These are phyloP conservation scores for Hyperoplus immaculatus DNA, from an alignment of 2,797 vertebrate species.

Conservation along the genomic window DNA sequence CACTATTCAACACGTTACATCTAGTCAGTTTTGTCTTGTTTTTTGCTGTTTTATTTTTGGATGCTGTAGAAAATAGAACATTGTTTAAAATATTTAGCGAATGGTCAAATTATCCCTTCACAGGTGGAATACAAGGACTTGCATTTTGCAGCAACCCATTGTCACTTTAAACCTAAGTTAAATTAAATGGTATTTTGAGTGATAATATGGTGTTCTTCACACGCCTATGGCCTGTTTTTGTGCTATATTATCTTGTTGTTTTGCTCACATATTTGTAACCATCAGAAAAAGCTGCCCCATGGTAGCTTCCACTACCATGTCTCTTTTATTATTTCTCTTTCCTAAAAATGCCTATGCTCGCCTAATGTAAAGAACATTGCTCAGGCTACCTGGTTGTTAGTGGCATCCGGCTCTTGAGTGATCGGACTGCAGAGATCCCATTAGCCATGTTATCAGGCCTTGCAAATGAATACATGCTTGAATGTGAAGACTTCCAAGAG, in stretches of 20 bases:
- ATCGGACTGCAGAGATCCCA: constrained; percentile 35
- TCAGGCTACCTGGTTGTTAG: constrained; percentile 34
- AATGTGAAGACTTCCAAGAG: constrained; percentile 40
- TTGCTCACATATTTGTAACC: neutral
- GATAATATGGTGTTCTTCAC: neutral
- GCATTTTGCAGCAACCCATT: neutral
- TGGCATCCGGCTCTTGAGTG: constrained; percentile 37
- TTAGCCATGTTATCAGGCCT: constrained; percentile 46
- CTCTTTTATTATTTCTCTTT: neutral
- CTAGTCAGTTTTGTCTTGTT: neutral
- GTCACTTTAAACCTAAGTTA: neutral
- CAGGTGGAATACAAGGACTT: neutral
- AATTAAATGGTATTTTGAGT: neutral
- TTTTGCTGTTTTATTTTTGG: neutral
- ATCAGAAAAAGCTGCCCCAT: neutral
- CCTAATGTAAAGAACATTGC: constrained; percentile 15
- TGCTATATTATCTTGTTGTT: neutral
- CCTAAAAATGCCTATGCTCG: constrained; percentile 8
- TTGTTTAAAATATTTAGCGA: no score
- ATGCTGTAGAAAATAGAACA: neutral
- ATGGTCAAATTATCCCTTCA: neutral
- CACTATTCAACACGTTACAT: neutral
- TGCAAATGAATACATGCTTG: constrained; percentile 10
- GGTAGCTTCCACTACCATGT: neutral
- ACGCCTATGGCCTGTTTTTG: neutral